Evolutionary conservation across 2,113 vertebrate species (phyloP).

Genomic region (Toxotes chatareus): DNA sequence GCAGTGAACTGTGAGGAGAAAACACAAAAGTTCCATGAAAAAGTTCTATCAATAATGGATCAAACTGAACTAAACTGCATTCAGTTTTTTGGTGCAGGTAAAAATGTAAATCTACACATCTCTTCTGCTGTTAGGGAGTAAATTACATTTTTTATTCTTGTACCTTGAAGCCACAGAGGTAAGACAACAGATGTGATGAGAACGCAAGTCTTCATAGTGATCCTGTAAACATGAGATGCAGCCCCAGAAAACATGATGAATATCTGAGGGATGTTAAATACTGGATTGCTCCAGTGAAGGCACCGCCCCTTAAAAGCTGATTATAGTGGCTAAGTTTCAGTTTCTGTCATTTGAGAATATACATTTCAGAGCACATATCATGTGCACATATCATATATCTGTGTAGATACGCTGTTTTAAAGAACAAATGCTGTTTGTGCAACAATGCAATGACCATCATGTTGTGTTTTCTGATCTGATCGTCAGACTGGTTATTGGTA

Average conservation of each 20-base stretch:
- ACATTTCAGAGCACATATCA: neutral
- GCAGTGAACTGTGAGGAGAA: conserved; percentile 28
- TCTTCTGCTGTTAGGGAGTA: neutral
- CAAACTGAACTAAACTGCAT: too few relatives aligned
- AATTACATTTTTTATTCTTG: neutral
- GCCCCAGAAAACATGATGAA: neutral
- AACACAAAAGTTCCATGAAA: neutral
- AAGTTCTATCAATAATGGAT: too few relatives aligned
- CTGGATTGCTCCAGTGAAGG: too few relatives aligned
- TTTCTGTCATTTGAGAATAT: neutral
- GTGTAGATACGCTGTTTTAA: too few relatives aligned
- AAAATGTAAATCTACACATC: neutral
- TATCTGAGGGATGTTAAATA: neutral
- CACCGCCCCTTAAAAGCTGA: too few relatives aligned
- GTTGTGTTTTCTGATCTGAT: too few relatives aligned
- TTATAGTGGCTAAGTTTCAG: too few relatives aligned
- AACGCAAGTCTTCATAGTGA: neutral
- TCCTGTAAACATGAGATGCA: neutral
- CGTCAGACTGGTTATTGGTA: too few relatives aligned
- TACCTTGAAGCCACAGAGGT: conserved; percentile 47
- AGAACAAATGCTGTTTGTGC: too few relatives aligned
- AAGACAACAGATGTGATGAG: conserved; percentile 1
- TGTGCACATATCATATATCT: too few relatives aligned
- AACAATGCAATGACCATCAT: too few relatives aligned
- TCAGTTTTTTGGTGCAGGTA: too few relatives aligned